Evolutionary conservation across 23 tunicate genomes (phyloP).

Genomic region (Clavelina lepadiformis): DNA sequence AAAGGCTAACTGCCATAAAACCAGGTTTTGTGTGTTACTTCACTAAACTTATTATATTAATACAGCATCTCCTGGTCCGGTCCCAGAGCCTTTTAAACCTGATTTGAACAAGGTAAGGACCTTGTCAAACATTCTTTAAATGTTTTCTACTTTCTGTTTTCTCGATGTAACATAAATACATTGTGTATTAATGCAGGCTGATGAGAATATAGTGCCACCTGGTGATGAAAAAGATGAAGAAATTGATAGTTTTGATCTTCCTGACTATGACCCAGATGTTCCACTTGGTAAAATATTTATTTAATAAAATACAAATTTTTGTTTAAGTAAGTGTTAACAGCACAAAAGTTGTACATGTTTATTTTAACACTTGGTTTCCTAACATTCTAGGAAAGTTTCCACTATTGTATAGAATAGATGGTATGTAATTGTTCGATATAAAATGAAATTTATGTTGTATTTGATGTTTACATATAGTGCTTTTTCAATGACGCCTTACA

Average conservation of each 20-base stretch:
- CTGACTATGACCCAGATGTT: slow-evolving; percentile 70
- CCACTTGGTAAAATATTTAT: slow-evolving; percentile 36
- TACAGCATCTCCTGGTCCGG: slow-evolving; percentile 2
- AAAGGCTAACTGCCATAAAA: too few species aligned
- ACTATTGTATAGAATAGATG: too few species aligned
- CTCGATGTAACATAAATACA: not conserved
- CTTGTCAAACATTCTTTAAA: not conserved
- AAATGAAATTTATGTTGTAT: not conserved
- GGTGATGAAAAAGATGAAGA: slow-evolving; percentile 74
- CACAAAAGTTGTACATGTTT: not conserved
- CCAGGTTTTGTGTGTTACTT: too few species aligned
- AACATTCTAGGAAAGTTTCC: too few species aligned
- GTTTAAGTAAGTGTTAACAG: not conserved
- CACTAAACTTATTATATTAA: too few species aligned
- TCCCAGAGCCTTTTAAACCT: not conserved
- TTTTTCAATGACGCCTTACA: not conserved
- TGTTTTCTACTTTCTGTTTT: not conserved
- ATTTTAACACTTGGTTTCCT: not conserved
- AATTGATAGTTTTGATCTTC: slow-evolving; percentile 64
- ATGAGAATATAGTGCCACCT: slow-evolving; percentile 26
- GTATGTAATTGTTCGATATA: not conserved
- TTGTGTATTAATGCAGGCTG: slow-evolving; percentile 23
- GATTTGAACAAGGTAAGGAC: not conserved
- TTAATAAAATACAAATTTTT: not conserved
- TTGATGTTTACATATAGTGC: not conserved